Base-by-base conservation (phyloP, 2,888 invertebrate species). In the Panorpa germanica region DNA sequence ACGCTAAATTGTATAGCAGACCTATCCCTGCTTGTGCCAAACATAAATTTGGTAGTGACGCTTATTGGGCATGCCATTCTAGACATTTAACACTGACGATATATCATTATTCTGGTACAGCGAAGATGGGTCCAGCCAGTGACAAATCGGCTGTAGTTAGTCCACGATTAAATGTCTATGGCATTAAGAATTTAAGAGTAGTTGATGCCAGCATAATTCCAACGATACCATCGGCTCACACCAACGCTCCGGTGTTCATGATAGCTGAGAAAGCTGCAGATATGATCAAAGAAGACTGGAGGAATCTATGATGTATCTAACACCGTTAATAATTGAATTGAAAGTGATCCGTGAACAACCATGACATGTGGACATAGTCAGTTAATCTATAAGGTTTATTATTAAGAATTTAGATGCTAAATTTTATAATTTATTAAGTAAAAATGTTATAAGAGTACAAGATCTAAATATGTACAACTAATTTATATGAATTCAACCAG, bases 81-180 rank as follows among this genome's bases (percentile, higher is more conserved):
- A 60, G 69, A 34, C 65, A 67, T 49, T 61, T 73, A 37, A 69
- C 72, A 0, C 66, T 70, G 37, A 75, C 73, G 2, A 67, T 76
- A 33, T 75, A 76, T 44, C 75, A 75, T 45, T 66, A 70, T 21
- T 29, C 22, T n/a, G 29, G 29, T 5, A 29, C 29, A 13, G 21
- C 22, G 11, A 29, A 29, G 15, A 29, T 29, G 29, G 29, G 29
- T 15, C n/a, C 13, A 5, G n/a, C 12, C 5, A n/a, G 15, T 8
- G 29, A 29, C 19, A 5, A n/a, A n/a, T 22, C 22, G 6, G 21
- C 29, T 29, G 29, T 29, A 4, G 29, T 29, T 5, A 23, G 22
- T 29, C 22, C 21, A 21, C 5, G 8, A 13, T 14, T 29, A 15
- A n/a, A 19, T 6, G 29, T 29, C 3, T 9, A 5, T 3, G 29